Evolutionary conservation across 2,888 invertebrate genomes (phyloP), one percentile per base, ranked within the genome.

Genomic region (Panopea generosa): DNA sequence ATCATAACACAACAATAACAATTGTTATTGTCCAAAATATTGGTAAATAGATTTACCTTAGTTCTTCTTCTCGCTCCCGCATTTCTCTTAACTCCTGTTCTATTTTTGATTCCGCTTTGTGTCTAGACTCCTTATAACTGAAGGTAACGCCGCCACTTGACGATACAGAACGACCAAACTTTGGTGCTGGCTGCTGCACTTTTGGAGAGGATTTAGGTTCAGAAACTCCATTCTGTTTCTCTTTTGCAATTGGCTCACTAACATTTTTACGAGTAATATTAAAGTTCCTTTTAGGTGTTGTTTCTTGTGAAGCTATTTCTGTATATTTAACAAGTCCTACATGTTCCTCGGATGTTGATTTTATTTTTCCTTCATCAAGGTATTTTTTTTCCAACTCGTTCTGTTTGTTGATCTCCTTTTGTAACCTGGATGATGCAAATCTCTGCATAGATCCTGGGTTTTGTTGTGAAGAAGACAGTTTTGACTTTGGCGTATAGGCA

Each of bases 71-170:
- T 66, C 97, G 94, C 82, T 95, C 95, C 89, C 96, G 96, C 95
- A 97, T 96, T 87, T 97, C 97, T 89, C 95, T 94, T 60, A 98
- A 93, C 92, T 98, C 98, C 79, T 95, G 95, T 89, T 96, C 96
- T 86, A 98, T 97, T 92, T 96, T 97, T 87, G 96, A 96, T 91
- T 97, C 97, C 2, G 97, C 96, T 0, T 97, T 96, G 3, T 96
- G 95, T 91, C 95, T 96, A 18, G 96, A 96, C 82, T 96, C 96
- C 67, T 96, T 94, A 77, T 88, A 90, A 7, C 89, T 88, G 67
- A 90, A 90, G n/a, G 82, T 75, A 18, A 84, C 77, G 2, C 82
- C 79, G 27, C 86, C 85, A 18, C 78, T 61, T 22, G 80, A 80
- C 20, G 80, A 80, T n/a, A 59, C 14, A 66, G 67, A 55, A 33